These are phyloP conservation scores for Oligia fasciuncula DNA, from an alignment of 2,888 invertebrate genomes.

Conservation along the genomic window DNA sequence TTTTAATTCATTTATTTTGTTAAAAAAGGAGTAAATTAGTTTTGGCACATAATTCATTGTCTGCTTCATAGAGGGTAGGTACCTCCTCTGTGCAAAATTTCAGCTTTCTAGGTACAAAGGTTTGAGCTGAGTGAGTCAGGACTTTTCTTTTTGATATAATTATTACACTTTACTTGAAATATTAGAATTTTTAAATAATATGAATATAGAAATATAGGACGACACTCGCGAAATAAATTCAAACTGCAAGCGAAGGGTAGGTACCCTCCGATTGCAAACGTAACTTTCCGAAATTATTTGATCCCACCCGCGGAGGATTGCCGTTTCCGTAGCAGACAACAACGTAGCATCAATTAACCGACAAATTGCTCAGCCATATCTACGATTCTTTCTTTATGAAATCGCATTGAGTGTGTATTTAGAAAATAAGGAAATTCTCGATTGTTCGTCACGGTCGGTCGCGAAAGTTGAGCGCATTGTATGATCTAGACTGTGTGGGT, in stretches of 20 bases:
- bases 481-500: constrained; percentile 34
- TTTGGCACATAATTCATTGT: too few species aligned
- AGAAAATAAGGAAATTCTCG: constrained; percentile 60
- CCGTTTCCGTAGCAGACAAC: not conserved
- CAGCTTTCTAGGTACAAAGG: not conserved
- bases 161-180: not conserved
- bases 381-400: constrained; percentile 55
- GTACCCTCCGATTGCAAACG: not conserved
- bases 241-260: not conserved
- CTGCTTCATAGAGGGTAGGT: not conserved
- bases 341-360: constrained; percentile 12
- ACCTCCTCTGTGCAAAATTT: not conserved
- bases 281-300: not conserved
- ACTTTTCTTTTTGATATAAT: not conserved
- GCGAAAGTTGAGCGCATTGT: constrained; percentile 57
- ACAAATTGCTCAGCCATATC: constrained; percentile 19
- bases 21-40: too few species aligned
- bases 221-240: not conserved
- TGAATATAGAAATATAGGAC: not conserved
- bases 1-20: too few species aligned
- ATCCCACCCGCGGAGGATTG: not conserved
- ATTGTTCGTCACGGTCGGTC: constrained; percentile 45
- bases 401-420: constrained; percentile 51
- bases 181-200: not conserved
- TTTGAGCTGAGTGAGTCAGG: not conserved